Evolutionary conservation across 1,140 invertebrate species (phyloP), one percentile per base, ranked within the genome.

Genomic region (Phymastichus coffea): DNA sequence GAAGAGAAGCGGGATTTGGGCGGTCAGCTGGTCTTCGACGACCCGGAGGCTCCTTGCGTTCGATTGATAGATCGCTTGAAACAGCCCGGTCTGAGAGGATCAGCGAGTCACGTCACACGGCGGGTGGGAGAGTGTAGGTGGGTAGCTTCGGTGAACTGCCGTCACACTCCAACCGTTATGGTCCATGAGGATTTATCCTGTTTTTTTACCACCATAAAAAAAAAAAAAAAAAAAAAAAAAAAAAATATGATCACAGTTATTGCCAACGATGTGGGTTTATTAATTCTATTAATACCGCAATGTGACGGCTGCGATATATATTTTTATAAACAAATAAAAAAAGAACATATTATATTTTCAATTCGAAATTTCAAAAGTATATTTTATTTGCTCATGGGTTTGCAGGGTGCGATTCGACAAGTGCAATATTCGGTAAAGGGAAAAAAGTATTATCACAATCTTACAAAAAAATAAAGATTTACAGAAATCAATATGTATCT

Each of bases 221-320:
- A 57, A 10, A 26, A 57, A 12, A 15, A 22, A 6, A 37, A 8
- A 4, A 25, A 59, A 4, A 26, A 20, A n/a, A 2, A n/a, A 25
- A 2, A 19, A 15, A 46, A 44, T 47, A 7, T 20, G n/a, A 47
- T n/a, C n/a, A n/a, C n/a, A n/a, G n/a, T n/a, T n/a, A n/a, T n/a
- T n/a, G n/a, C n/a, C n/a, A n/a, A n/a, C 57, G 64, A 65, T 56
- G 28, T 52, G n/a, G 64, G 63, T 59, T 49, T 62, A 17, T 55
- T 65, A 7, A 37, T 62, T 23, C 17, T 65, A 23, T 20, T 61
- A 25, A 47, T 57, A 12, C 28, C 20, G 9, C 25, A 51, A 9
- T 35, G 19, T 28, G 10, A n/a, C 10, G 33, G 46, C 3, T 9
- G 14, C 10, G 15, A 14, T 30, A 38, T 51, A n/a, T 58, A 58